These are phyloP conservation scores for Polymixis flavicincta DNA, from an alignment of 2,888 invertebrate genomes.

Conservation along the genomic window DNA sequence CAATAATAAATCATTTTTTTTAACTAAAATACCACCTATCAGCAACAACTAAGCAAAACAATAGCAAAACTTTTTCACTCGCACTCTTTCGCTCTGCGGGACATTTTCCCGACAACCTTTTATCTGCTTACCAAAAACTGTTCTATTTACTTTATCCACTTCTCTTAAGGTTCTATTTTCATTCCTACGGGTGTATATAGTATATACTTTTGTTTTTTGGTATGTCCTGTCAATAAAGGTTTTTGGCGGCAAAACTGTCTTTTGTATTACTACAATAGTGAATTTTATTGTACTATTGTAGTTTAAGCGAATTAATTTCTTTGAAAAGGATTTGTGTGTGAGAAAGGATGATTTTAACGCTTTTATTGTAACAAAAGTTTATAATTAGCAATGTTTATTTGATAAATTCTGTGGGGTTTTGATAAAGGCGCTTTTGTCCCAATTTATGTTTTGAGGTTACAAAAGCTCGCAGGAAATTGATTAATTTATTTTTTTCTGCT, in stretches of 20 bases:
- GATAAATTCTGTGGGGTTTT: slow-evolving; percentile 58
- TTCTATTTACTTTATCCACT: not conserved
- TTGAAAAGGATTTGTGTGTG: slow-evolving; percentile 70
- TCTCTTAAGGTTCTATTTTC: not conserved
- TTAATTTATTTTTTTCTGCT: slow-evolving; percentile 20
- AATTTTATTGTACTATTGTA: slow-evolving; percentile 72
- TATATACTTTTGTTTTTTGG: slow-evolving; percentile 36
- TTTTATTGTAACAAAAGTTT: slow-evolving; percentile 66
- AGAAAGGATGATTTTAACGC: slow-evolving; percentile 70
- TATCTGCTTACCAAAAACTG: not conserved
- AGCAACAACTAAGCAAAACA: slow-evolving; percentile 74
- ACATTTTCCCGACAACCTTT: slow-evolving; percentile 35
- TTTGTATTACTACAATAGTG: slow-evolving; percentile 73
- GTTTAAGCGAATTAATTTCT: slow-evolving; percentile 72
- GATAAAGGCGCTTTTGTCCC: slow-evolving; percentile 15
- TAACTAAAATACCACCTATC: slow-evolving; percentile 75
- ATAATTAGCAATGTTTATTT: slow-evolving; percentile 65
- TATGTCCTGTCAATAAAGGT: slow-evolving; percentile 72
- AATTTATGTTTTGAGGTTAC: not conserved
- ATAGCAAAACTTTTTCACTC: slow-evolving; percentile 65
- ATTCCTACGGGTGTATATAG: not conserved
- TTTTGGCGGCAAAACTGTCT: slow-evolving; percentile 74
- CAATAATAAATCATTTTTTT: slow-evolving; percentile 75
- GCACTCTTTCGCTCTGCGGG: slow-evolving; percentile 75
- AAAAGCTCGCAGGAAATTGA: not conserved